phyloP scores from a whole-genome alignment of 1,140 invertebrate genomes.

The Drosophila funebris region DNA sequence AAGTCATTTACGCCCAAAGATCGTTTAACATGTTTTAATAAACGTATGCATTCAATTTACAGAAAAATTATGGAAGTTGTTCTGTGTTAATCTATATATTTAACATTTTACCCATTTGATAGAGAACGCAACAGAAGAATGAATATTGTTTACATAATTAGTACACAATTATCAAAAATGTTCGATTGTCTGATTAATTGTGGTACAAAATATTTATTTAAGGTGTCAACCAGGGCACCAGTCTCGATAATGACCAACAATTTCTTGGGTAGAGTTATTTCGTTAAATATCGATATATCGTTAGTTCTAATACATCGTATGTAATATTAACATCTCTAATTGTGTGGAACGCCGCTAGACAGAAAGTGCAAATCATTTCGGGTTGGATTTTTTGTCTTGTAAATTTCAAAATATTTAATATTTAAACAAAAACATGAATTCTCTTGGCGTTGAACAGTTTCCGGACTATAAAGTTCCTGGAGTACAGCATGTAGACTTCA shows the following conservation, averaged over 20 bases:
- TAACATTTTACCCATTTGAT: too few species aligned
- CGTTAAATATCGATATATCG: constrained; percentile 14
- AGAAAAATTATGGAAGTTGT: too few species aligned
- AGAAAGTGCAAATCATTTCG: constrained; percentile 79
- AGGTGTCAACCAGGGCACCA: too few species aligned
- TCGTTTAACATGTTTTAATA: constrained; percentile 54
- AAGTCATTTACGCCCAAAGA: constrained; percentile 40
- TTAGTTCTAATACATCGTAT: neutral
- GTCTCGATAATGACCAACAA: neutral
- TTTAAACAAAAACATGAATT: constrained; percentile 49
- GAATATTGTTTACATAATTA: too few species aligned
- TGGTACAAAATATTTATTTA: too few species aligned
- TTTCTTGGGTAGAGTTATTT: neutral
- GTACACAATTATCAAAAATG: too few species aligned
- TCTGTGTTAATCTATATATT: too few species aligned
- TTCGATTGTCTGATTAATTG: too few species aligned
- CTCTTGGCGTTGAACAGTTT: constrained; percentile 84
- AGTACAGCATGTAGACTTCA: constrained; percentile 87
- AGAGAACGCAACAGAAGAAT: too few species aligned
- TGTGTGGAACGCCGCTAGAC: constrained; percentile 51
- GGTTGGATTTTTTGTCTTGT: constrained; percentile 23
- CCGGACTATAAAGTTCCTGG: constrained; percentile 88
- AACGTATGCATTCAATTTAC: too few species aligned
- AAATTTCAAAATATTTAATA: constrained; percentile 27
- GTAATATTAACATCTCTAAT: constrained; percentile 4